Evolutionary conservation across 2,888 invertebrate species (phyloP), one percentile per base, ranked within the genome.

Genomic region (Drosophila monieri): DNA sequence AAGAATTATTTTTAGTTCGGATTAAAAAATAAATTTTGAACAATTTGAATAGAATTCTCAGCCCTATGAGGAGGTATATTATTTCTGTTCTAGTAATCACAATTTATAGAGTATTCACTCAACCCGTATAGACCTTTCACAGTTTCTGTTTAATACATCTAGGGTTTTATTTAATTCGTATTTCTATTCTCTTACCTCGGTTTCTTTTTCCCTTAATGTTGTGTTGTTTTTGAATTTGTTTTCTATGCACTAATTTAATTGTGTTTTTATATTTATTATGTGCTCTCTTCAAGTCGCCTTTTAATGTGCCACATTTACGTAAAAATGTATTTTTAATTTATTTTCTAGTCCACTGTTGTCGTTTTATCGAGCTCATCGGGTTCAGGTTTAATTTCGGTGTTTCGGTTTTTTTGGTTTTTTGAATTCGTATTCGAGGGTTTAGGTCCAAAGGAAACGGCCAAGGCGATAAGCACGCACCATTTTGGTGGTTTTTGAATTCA

Each of bases 241-340:
- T 86, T 85, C 73, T 57, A 80, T 83, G 88, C 81, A 78, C 81
- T 86, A 84, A 86, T 77, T 88, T 86, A 77, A 86, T 84, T 86
- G 83, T 84, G 71, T 68, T 76, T 65, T 71, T 88, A 86, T 84
- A 87, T 87, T 88, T 87, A 85, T 88, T 87, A 74, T 80, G 74
- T 88, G 85, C 76, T 86, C 75, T 84, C 67, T 77, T 74, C 72
- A 60, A 75, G 72, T 69, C 80, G 73, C 66, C 74, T 87, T 77
- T 80, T 77, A 79, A 87, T 88, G 87, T 79, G 79, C 72, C 76
- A 85, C 89, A 84, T 88, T 87, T 89, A 76, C 76, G 79, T 76
- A 77, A 85, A 88, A 89, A 88, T 89, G 87, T 88, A 75, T 88
- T 89, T 87, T 85, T 87, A 89, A 87, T 89, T 87, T 88, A 88